phyloP scores from a whole-genome alignment of 2,888 invertebrate species.

The Chrysolina haemoptera region DNA sequence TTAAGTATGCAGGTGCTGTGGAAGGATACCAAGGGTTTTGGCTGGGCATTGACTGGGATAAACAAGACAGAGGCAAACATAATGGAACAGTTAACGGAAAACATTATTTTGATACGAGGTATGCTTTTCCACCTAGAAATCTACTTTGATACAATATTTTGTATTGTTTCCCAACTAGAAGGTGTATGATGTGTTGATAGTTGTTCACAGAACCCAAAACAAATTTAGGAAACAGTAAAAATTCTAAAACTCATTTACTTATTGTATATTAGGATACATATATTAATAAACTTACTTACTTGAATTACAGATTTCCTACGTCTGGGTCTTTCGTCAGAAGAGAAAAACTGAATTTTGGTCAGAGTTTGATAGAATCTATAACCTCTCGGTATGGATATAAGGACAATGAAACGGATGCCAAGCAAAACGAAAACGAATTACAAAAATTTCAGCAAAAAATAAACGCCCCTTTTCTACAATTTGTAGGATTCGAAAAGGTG shows the following conservation, averaged over 20 bases:
- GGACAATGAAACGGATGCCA: constrained; percentile 75
- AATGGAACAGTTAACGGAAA: constrained; percentile 87
- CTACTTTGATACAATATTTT: no score
- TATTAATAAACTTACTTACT: background rate
- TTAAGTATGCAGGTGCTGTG: constrained; percentile 84
- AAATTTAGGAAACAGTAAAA: no score
- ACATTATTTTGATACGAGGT: constrained; percentile 86
- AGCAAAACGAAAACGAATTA: constrained; percentile 74
- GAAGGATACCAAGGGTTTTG: constrained; percentile 82
- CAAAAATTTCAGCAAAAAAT: constrained; percentile 79
- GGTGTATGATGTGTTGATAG: no score
- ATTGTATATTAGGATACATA: no score
- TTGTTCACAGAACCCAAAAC: no score
- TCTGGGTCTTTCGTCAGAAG: constrained; percentile 92
- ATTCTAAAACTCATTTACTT: no score
- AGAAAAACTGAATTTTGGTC: constrained; percentile 83
- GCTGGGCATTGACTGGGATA: constrained; percentile 99
- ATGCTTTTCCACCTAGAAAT: constrained; percentile 29
- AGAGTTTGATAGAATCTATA: constrained; percentile 83
- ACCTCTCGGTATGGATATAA: constrained; percentile 77
- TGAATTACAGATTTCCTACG: constrained; percentile 75
- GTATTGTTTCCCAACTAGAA: no score
- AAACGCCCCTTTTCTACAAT: constrained; percentile 87
- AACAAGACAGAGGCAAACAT: constrained; percentile 90
- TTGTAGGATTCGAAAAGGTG: constrained; percentile 93